These are phyloP conservation scores for Manduca sexta DNA, from an alignment of 1,140 invertebrate species.

Conservation along the genomic window DNA sequence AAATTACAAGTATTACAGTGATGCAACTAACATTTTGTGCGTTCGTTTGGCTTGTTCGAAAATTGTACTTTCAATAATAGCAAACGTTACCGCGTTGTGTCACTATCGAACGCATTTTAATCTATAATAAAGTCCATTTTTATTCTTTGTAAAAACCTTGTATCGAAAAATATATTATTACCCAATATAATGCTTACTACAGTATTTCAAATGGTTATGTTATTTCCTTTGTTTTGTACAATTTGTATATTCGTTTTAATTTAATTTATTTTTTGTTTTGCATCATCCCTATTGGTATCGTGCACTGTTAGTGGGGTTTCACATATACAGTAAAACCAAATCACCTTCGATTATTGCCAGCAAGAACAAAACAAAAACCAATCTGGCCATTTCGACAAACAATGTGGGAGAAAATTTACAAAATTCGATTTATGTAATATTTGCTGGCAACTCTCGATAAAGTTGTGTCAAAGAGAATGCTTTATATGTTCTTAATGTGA, in stretches of 20 bases:
- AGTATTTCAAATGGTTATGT: slow-evolving; percentile 22
- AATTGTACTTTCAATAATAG: neutral
- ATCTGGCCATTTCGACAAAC: no score
- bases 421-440: neutral
- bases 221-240: slow-evolving; percentile 20
- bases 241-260: slow-evolving; percentile 16
- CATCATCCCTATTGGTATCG: slow-evolving; percentile 5
- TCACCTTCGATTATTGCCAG: neutral
- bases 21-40: no score
- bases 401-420: no score
- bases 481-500: neutral
- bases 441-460: slow-evolving; percentile 4
- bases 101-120: no score
- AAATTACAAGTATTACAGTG: neutral
- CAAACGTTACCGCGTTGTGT: neutral
- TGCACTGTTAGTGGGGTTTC: slow-evolving; percentile 5
- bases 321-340: neutral
- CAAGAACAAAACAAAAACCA: neutral
- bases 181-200: slow-evolving; percentile 18
- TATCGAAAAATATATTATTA: no score
- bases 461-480: neutral
- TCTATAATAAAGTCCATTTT: no score
- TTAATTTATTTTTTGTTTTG: slow-evolving; percentile 7
- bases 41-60: neutral
- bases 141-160: neutral